Percentiles rank a stretch among this genome's conserved stretches.
Conservation (phyloP, 2,888 invertebrate genomes). For the Molanna angustata region DNA sequence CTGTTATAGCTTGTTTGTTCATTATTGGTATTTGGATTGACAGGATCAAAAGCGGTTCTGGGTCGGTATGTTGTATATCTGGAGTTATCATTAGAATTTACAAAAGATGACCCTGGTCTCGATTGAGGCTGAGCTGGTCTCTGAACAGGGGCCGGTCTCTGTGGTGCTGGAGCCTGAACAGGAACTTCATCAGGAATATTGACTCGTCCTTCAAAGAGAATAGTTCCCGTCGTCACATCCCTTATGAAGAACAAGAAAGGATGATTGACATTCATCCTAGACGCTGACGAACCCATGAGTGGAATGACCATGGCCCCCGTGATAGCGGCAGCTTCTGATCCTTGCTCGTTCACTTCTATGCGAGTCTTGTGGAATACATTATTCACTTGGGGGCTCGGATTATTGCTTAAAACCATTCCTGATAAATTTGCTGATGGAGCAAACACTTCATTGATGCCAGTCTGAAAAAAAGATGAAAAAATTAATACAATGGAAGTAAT, state of each 20-base stretch:
- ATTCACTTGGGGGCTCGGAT: slow-evolving; percentile 46
- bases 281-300: slow-evolving; percentile 53
- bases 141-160: background rate
- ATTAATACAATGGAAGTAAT: too few species aligned
- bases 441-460: slow-evolving; percentile 59
- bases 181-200: slow-evolving; percentile 43
- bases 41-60: too few species aligned
- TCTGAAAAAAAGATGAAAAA: slow-evolving; percentile 45
- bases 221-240: slow-evolving; percentile 51
- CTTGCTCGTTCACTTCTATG: slow-evolving; percentile 63
- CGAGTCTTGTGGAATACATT: slow-evolving; percentile 62
- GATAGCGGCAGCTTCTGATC: slow-evolving; percentile 64
- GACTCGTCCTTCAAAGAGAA: slow-evolving; percentile 64
- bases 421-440: slow-evolving; percentile 54
- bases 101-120: too few species aligned
- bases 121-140: too few species aligned
- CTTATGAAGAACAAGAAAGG: slow-evolving; percentile 67
- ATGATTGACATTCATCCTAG: slow-evolving; percentile 55
- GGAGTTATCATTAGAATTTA: too few species aligned
- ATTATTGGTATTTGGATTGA: too few species aligned
- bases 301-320: slow-evolving; percentile 60
- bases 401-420: slow-evolving; percentile 47
- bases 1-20: too few species aligned
- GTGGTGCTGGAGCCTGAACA: background rate
- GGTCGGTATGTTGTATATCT: too few species aligned